Evolutionary conservation across 2,888 invertebrate species (phyloP).

Genomic region (Chrysotoxum bicinctum): DNA sequence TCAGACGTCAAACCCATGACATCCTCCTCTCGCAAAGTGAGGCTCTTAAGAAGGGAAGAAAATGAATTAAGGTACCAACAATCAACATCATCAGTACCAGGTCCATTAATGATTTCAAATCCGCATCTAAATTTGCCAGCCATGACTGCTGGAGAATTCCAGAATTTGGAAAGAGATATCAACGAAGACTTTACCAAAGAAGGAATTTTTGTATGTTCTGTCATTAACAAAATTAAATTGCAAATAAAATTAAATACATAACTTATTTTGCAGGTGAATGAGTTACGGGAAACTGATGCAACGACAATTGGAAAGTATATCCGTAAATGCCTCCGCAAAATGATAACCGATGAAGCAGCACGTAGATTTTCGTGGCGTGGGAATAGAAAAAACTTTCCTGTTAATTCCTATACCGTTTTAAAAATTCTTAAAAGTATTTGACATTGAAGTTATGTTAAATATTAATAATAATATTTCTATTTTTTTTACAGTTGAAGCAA

Average conservation of each 20-base stretch:
- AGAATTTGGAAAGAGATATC: neutral
- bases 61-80: neutral
- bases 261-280: slow-evolving; percentile 1
- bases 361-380: slow-evolving; percentile 5
- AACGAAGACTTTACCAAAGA: slow-evolving; percentile 5
- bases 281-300: neutral
- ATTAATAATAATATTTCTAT: neutral
- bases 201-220: neutral
- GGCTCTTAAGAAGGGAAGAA: neutral
- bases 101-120: neutral
- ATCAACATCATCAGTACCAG: neutral
- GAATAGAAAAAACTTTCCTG: neutral
- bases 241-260: neutral
- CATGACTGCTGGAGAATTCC: neutral
- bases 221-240: neutral
- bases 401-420: slow-evolving; percentile 1
- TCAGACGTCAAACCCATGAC: neutral
- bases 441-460: neutral
- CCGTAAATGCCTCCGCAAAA: neutral
- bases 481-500: slow-evolving; percentile 8
- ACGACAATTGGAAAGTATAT: neutral
- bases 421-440: slow-evolving; percentile 6
- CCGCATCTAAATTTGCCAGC: slow-evolving; percentile 7
- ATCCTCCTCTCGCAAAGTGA: neutral
- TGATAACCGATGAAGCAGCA: slow-evolving; percentile 23